Evolutionary conservation across 2,113 vertebrate species (phyloP).

Genomic region (Zosterops lateralis): DNA sequence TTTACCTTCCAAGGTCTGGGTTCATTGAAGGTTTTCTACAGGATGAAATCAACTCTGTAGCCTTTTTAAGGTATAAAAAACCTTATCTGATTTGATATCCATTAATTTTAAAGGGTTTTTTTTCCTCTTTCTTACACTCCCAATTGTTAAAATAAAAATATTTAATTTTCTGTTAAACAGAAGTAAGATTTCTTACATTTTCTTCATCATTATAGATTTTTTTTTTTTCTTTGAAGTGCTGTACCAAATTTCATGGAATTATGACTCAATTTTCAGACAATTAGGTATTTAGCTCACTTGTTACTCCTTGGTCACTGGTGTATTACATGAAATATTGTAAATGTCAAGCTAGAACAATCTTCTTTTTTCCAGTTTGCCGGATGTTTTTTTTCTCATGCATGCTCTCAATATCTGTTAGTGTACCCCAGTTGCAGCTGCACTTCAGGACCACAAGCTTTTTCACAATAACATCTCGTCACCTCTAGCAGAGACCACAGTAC

Average conservation of each 20-base stretch:
- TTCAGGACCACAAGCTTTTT: not conserved
- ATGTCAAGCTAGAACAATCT: not conserved
- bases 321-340: not conserved
- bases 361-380: not conserved
- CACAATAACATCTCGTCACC: not conserved
- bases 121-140: accelerated
- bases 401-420: not conserved
- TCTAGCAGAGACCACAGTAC: not conserved
- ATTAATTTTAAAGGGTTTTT: not conserved
- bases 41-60: not conserved
- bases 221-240: not conserved
- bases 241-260: not conserved
- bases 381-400: not conserved
- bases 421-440: not conserved
- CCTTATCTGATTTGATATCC: not conserved
- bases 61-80: not conserved
- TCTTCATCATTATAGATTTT: not conserved
- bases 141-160: not conserved
- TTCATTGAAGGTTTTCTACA: not conserved
- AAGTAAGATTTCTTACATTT: not conserved
- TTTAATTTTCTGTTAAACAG: not conserved
- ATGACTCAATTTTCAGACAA: not conserved
- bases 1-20: not conserved
- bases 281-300: not conserved
- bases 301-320: not conserved